phyloP scores from a whole-genome alignment of 1,140 invertebrate species.

The Tetramorium simillimum region DNA sequence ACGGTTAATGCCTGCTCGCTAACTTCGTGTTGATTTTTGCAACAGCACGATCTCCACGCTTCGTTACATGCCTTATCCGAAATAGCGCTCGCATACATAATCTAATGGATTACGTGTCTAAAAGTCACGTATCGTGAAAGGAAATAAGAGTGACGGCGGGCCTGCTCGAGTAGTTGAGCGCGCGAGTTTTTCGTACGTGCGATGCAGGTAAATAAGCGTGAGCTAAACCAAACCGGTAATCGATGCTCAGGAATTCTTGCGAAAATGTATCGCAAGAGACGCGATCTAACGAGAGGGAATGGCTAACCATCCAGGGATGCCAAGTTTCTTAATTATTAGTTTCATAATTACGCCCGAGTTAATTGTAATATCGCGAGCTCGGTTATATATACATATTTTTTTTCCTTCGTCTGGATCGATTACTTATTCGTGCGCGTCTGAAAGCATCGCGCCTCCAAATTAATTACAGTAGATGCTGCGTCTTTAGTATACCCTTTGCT shows the following conservation, averaged over 20 bases:
- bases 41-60: background rate
- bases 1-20: background rate
- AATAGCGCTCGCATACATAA: constrained; percentile 26
- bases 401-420: constrained; percentile 26
- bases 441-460: constrained; percentile 42
- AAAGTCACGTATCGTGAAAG: constrained; percentile 48
- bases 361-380: constrained; percentile 10
- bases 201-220: constrained; percentile 34
- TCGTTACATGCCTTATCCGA: constrained; percentile 31
- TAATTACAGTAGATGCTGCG: constrained; percentile 43
- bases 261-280: constrained; percentile 28
- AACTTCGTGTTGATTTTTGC: background rate
- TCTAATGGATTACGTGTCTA: constrained; percentile 45
- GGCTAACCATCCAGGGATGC: background rate
- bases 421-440: constrained; percentile 29
- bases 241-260: constrained; percentile 31
- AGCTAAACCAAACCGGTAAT: constrained; percentile 36
- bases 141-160: constrained; percentile 52
- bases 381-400: background rate
- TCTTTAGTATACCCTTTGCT: constrained; percentile 31
- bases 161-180: constrained; percentile 28
- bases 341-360: constrained; percentile 27
- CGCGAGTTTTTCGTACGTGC: constrained; percentile 54
- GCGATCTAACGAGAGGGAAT: background rate
- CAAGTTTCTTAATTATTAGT: constrained; percentile 48